Evolutionary conservation across 37 sponge, comb jelly and placozoan species (phyloP), one percentile per base, ranked within the genome.

Genomic region (Petrosia ficiformis): DNA sequence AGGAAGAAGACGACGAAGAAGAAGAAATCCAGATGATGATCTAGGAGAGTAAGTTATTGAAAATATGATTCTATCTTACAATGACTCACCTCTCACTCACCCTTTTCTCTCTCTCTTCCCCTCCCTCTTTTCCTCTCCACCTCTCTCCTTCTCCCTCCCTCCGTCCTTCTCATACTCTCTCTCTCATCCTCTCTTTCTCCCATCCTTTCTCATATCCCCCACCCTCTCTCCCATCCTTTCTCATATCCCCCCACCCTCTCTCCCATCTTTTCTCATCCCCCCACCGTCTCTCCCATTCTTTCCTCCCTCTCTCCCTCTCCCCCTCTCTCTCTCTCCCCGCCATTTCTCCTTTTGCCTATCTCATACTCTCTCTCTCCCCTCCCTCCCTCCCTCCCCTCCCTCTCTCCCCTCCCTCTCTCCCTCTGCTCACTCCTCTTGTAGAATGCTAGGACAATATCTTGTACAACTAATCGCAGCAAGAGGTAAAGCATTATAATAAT

Each of bases 341-440:
- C n/a, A n/a, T n/a, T n/a, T n/a, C n/a, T n/a, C n/a, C n/a, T n/a
- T n/a, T n/a, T n/a, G n/a, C n/a, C n/a, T 48, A 48, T 19, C 54
- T 19, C 14, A 14, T 48, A 48, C 54, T 48, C 54, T 48, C 14
- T 8, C 14, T 48, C 14, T 19, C 14, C 54, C 54, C 54, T 48
- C 54, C 14, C 54, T 48, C 14, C 14, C 54, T 48, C 54, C 8
- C 14, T 19, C 76, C 76, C 6, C 76, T 36, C 63, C 60, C 76
- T 65, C 60, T 36, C 36, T 61, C 60, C 59, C 63, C 34, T 14
- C 60, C 63, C 34, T 61, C 8, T 39, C 39, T 34, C 24, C 25
- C 28, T 1, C 35, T 2, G 76, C 33, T 16, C 10, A 35, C 11
- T 70, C 14, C 16, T 70, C 26, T 38, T 38, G 6, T 24, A 39